phyloP scores from a whole-genome alignment of 2,888 invertebrate genomes.

The Limnephilus marmoratus region DNA sequence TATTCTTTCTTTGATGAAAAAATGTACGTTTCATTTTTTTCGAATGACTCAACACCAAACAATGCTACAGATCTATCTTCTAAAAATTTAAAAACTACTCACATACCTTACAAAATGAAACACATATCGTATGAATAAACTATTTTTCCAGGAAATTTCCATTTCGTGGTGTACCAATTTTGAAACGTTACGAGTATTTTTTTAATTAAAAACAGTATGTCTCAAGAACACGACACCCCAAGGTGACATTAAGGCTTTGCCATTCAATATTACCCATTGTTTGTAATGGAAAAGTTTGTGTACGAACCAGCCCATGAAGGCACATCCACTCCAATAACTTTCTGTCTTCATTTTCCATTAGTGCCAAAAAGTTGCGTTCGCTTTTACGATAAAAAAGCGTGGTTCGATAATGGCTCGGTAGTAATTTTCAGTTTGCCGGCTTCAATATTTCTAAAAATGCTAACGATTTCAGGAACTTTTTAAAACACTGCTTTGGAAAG shows the following conservation, averaged over 20 bases:
- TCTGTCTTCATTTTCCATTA: slow-evolving; percentile 24
- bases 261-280: slow-evolving; percentile 2
- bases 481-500: not conserved
- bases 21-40: too few species aligned
- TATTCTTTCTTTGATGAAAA: too few species aligned
- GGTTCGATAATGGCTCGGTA: not conserved
- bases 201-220: not conserved
- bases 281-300: slow-evolving; percentile 15
- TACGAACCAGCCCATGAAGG: not conserved
- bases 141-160: not conserved
- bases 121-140: not conserved
- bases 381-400: not conserved
- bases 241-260: not conserved
- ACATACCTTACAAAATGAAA: too few species aligned
- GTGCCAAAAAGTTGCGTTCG: slow-evolving; percentile 15
- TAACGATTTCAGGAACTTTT: not conserved
- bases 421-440: not conserved
- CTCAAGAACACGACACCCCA: not conserved
- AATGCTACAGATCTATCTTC: too few species aligned
- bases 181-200: not conserved
- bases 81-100: too few species aligned
- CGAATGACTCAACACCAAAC: too few species aligned
- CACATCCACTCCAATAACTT: not conserved
- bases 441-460: not conserved
- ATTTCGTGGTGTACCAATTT: not conserved